Base-by-base conservation (phyloP, 30 jellyfish, hydroid and myxozoan genomes). In the Chrysaora quinquecirrha region DNA sequence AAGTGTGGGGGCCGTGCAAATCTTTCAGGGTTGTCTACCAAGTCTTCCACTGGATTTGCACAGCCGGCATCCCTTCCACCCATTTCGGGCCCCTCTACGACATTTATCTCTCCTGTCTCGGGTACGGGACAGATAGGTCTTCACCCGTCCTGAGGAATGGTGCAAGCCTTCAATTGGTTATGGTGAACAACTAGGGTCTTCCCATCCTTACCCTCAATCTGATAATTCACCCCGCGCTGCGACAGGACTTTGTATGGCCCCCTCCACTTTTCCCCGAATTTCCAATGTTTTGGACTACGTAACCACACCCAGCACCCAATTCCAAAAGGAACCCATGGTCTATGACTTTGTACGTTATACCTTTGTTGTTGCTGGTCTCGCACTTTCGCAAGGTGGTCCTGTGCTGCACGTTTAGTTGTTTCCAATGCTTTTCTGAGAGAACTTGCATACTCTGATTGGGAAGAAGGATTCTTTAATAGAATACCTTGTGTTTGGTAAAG, bases 241-340 rank as follows among this genome's bases (percentile, higher is more conserved):
- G 32, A n/a, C 11, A 21, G 32, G 33, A 58, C 33, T 34, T 70
- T 31, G 35, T 14, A 70, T 70, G 82, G 82, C 25, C 82, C 82
- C 7, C 23, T 3, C 82, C 82, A 14, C 34, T 32, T 70, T 18
- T 34, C 32, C 34, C 82, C 65, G 3, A 70, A 33, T 28, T 70
- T 70, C 82, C 82, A 70, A 11, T 12, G 32, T 28, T 70, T 70
- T 11, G 82, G 82, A 18, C 82, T 75, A 19, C 69, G 68, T 70
- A 70, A 46, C 82, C 82, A 70, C 30, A 70, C 82, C 34, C 68
- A 32, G 11, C 32, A 6, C 30, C 71, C 32, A 22, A 24, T 74
- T 30, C 22, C 72, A 34, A 30, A 34, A n/a, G 71, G 7, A 9
- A n/a, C 32, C 71, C 71, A 58, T 21, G 7, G 6, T 21, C 29